Conservation (phyloP, 2,797 vertebrate genomes). For the Cheirogaleus major region DNA sequence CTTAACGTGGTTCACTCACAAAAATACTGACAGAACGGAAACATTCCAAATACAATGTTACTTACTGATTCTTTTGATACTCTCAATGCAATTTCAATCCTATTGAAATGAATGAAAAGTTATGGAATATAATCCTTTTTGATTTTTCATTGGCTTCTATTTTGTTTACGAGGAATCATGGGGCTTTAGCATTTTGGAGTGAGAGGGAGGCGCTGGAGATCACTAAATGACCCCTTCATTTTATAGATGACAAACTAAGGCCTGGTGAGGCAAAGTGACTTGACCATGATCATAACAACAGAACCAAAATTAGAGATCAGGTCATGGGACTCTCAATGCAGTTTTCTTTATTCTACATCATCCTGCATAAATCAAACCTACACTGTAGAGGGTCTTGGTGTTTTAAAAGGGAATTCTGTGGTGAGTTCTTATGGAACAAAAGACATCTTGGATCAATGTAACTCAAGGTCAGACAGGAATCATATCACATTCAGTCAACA, state of each 20-base stretch:
- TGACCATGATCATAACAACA: background rate
- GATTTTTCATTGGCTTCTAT: background rate
- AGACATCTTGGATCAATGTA: background rate
- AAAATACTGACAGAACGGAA: background rate
- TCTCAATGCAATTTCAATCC: background rate
- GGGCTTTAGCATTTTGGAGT: background rate
- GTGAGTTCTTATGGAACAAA: conserved; percentile 7
- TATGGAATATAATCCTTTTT: background rate
- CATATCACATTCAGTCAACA: background rate
- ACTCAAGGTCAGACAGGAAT: conserved; percentile 17
- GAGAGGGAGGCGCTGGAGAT: background rate
- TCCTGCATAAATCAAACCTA: background rate
- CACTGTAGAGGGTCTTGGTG: background rate
- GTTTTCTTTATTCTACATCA: background rate
- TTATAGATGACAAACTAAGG: conserved; percentile 14
- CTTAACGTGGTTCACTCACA: background rate
- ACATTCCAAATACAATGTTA: background rate
- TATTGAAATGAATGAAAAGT: background rate
- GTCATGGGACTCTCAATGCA: background rate
- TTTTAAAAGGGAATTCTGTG: background rate
- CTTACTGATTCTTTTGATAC: background rate
- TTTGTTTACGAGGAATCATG: background rate
- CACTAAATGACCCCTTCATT: conserved; percentile 13
- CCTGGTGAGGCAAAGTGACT: background rate
- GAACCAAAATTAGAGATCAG: conserved; percentile 42